Evolutionary conservation across 53 echinoderm and acorn worm species (phyloP), one percentile per base, ranked within the genome.

Genomic region (Crossaster papposus): DNA sequence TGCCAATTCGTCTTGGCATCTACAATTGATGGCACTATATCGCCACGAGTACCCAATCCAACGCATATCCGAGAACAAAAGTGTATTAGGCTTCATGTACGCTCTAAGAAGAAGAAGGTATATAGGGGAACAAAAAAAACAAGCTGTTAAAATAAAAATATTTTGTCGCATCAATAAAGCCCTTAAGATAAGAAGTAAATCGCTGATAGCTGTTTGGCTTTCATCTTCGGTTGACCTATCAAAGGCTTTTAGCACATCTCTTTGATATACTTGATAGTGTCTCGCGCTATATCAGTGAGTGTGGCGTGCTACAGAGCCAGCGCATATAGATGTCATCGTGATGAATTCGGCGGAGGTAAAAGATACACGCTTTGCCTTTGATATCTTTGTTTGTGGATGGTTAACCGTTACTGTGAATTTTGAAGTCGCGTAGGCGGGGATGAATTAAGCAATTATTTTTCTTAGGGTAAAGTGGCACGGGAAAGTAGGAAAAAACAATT

Each of bases 161-260:
- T 17, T 17, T 35, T 74, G 75, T 36, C 36, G 75, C 75, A 74
- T 74, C 75, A 34, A 74, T 74, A 74, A 74, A 36, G 31, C 75
- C 75, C 75, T 74, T 22, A 20, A 74, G 75, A 74, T 74, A 74
- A 74, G 31, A 74, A 36, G 10, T 13, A 36, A 74, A 30, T 26
- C 36, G 75, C 24, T 68, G 68, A 68, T 68, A 68, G 24, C 68
- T 68, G 33, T 3, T 30, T 35, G 31, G 75, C 75, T 36, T 34
- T 2, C 29, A 29, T 28, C 13, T 71, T 22, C 71, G 71, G 2
- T 71, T 31, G 22, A 36, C 18, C 75, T 2, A 23, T 28, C 28
- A 28, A 24, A n/a, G 11, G 68, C 68, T 68, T 68, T 68, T 68
- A 68, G 68, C 28, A 58, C 68, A 13, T n/a, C 4, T 10, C 3